Base-by-base conservation (phyloP, 2,888 invertebrate species). In the Stenoptilia bipunctidactyla region DNA sequence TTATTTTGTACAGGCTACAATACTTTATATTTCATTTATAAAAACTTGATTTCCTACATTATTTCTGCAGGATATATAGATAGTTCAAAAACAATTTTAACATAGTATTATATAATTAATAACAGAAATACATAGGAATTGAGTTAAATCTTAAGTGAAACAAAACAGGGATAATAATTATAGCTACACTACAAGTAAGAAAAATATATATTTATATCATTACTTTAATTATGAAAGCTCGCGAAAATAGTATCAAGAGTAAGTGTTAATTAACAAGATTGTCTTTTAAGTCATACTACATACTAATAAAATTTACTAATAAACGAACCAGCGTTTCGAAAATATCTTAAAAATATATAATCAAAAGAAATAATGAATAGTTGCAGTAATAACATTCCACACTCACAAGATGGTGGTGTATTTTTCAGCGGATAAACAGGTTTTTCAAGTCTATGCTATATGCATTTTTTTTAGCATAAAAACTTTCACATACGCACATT, bases 181-280 rank as follows among this genome's bases (percentile, higher is more conserved):
- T 55, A 45, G 52, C 72, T 71, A 72, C 57, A 53, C 68, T 79
- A 77, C 58, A 66, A 71, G 77, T 82, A 82, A 74, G 73, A 80
- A 82, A 82, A 82, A 82, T 80, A 82, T 76, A 80, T 72, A 66
- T 54, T 58, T 55, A 53, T 41, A 35, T 48, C 47, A 63, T 54
- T 51, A 51, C 61, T 61, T 58, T 55, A 71, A 75, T 70, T 75
- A 69, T 66, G 67, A 76, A 82, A 82, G 82, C 82, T 82, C 82
- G 66, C 77, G 79, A 75, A 69, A 72, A 66, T 66, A 63, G 69
- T 66, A 54, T 46, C 53, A 58, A 61, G 66, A 61, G 66, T 20
- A 20, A 20, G 20, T 77, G 3, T 30, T 25, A 6, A 6, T 33
- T 33, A 66, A 74, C 65, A 70, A 71, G 66, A 74, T 71, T 83